These are phyloP conservation scores for Cygnus buccinator DNA, from an alignment of 2,113 vertebrate species.

Conservation along the genomic window DNA sequence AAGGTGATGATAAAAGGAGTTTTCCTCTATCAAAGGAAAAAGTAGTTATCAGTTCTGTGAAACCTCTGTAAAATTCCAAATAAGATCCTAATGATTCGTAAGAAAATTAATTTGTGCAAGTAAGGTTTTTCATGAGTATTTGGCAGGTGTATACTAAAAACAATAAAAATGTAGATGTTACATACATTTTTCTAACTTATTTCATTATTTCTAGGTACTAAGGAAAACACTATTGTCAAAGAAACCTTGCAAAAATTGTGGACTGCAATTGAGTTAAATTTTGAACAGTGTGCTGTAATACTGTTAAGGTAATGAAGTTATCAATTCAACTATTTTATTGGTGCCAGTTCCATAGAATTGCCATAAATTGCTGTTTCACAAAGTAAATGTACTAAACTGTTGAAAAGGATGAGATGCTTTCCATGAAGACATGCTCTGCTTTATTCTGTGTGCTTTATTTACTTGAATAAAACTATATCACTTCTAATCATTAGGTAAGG, in stretches of 20 bases:
- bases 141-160: background rate
- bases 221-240: constrained; percentile 78
- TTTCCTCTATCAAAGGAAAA: background rate
- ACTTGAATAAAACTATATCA: background rate
- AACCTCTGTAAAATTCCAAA: background rate
- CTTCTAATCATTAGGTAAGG: background rate
- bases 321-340: background rate
- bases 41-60: background rate
- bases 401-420: background rate
- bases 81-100: background rate
- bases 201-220: constrained; percentile 77
- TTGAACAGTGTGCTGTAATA: constrained; percentile 78
- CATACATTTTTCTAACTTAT: background rate
- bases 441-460: background rate
- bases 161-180: background rate
- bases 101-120: background rate
- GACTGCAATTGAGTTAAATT: constrained; percentile 78
- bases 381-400: background rate
- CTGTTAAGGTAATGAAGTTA: constrained; percentile 85
- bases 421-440: background rate
- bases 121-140: background rate
- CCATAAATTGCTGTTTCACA: background rate
- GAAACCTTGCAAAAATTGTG: constrained; percentile 83
- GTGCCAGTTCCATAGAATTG: background rate
- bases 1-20: background rate